A percentile compares a stretch with the other conserved stretches of the same genome.
Conservation (phyloP, 2,797 vertebrate genomes). For the Cirrhinus mrigala region DNA sequence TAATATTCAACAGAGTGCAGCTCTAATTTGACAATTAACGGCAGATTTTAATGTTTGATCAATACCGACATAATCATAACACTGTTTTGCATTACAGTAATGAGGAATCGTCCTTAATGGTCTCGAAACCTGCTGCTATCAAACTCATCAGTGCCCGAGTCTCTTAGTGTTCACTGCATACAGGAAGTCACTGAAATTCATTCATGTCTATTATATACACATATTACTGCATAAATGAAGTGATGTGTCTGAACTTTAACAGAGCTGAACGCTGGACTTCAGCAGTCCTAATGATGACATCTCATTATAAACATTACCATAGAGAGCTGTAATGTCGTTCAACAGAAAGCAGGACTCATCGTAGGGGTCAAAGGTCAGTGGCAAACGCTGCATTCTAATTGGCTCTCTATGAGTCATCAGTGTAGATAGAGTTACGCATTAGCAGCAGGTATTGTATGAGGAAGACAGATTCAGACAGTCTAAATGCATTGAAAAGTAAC, state of each 20-base stretch:
- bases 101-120: not conserved
- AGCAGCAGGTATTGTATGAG: not conserved
- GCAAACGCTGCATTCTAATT: constrained; percentile 10
- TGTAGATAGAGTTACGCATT: not conserved
- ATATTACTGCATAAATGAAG: not conserved
- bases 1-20: constrained; percentile 24
- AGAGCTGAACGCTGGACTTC: not conserved
- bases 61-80: not conserved
- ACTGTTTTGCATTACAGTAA: not conserved
- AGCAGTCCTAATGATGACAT: not conserved
- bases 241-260: not conserved
- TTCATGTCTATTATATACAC: not conserved
- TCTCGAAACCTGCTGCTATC: not conserved
- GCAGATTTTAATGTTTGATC: not conserved
- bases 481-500: not conserved
- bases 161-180: not conserved
- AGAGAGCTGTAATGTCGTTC: not conserved
- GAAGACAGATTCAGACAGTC: not conserved
- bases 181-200: not conserved
- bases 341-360: not conserved
- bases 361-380: constrained; percentile 21
- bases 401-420: not conserved
- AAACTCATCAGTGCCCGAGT: not conserved
- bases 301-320: constrained; percentile 1
- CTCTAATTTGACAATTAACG: not conserved